Percentiles rank a stretch among this genome's conserved stretches.
phyloP scores from a whole-genome alignment of 2,797 vertebrate genomes.

The Lycodopsis pacificus region DNA sequence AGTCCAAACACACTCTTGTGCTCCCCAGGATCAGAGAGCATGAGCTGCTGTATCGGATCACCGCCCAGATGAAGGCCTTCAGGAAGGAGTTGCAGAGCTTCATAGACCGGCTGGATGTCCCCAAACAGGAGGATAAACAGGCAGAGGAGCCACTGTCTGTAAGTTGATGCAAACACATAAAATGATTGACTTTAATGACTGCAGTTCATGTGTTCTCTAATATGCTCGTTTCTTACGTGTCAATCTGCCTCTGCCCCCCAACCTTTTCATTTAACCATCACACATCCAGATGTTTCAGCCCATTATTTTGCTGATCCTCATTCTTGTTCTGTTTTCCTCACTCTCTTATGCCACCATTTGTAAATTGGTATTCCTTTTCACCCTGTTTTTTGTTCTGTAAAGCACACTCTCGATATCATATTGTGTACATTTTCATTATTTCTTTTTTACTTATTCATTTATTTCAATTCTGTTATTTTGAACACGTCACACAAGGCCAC shows the following conservation, averaged over 20 bases:
- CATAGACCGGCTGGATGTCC: conserved; percentile 96
- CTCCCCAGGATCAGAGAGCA: conserved; percentile 91
- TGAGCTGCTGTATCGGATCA: conserved; percentile 97
- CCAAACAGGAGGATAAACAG: conserved; percentile 91
- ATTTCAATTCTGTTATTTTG: conserved; percentile 81
- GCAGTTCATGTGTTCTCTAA: neutral
- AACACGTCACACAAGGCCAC: conserved; percentile 89
- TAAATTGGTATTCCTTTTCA: conserved; percentile 99
- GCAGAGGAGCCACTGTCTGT: conserved; percentile 97
- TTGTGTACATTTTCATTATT: conserved; percentile 84
- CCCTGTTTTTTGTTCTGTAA: conserved; percentile 99
- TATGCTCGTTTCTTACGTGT: conserved; percentile 13
- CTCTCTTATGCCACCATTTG: conserved; percentile 99
- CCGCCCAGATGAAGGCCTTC: conserved; percentile 98
- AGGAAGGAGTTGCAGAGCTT: conserved; percentile 97
- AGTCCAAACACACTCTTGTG: neutral
- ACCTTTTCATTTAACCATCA: conserved; percentile 19
- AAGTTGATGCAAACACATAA: conserved; percentile 78
- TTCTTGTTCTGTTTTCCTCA: conserved; percentile 99
- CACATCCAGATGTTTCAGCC: conserved; percentile 98
- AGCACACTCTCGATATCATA: conserved; percentile 79
- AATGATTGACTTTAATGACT: neutral
- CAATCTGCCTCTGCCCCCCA: conserved; percentile 9
- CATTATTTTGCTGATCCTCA: conserved; percentile 99
- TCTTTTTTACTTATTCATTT: conserved; percentile 38